phyloP scores from a whole-genome alignment of 2,888 invertebrate species.

The Hemistola chrysoprasaria region DNA sequence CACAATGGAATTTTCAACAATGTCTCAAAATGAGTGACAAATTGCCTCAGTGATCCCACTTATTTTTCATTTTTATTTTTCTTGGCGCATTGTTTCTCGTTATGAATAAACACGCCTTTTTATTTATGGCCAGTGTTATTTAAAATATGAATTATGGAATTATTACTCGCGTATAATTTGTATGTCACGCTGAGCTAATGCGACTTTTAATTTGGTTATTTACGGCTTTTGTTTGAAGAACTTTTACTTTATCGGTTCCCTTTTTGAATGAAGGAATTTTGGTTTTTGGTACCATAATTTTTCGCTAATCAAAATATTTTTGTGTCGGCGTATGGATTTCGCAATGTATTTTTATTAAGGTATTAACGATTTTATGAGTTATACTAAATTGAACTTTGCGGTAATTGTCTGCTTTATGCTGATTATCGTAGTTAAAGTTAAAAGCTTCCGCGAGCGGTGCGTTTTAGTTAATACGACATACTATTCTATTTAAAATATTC shows the following conservation, averaged over 20 bases:
- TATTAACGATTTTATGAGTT: slow-evolving; percentile 9
- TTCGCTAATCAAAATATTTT: slow-evolving; percentile 31
- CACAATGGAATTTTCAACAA: slow-evolving; percentile 58
- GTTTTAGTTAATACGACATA: no score
- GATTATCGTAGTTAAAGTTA: no score
- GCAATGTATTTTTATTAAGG: slow-evolving; percentile 19
- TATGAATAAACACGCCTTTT: slow-evolving; percentile 40
- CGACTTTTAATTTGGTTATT: slow-evolving; percentile 62
- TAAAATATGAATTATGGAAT: slow-evolving; percentile 59
- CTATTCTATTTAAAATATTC: no score
- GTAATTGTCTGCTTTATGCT: slow-evolving; percentile 5
- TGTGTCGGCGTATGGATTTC: slow-evolving; percentile 14
- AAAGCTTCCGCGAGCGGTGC: no score
- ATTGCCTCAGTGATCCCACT: slow-evolving; percentile 44
- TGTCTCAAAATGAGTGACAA: slow-evolving; percentile 66
- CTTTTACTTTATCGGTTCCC: slow-evolving; percentile 23
- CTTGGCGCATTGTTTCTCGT: slow-evolving; percentile 50
- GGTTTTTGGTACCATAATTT: slow-evolving; percentile 23
- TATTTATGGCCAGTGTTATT: slow-evolving; percentile 54
- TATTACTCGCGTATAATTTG: slow-evolving; percentile 62
- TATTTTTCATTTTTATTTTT: slow-evolving; percentile 42
- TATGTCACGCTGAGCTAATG: slow-evolving; percentile 51
- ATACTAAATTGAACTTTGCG: slow-evolving; percentile 13
- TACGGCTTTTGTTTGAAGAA: slow-evolving; percentile 61
- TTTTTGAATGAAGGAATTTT: slow-evolving; percentile 16